phyloP scores from a whole-genome alignment of 1,140 invertebrate species.

The Zaprionus tsacasi region DNA sequence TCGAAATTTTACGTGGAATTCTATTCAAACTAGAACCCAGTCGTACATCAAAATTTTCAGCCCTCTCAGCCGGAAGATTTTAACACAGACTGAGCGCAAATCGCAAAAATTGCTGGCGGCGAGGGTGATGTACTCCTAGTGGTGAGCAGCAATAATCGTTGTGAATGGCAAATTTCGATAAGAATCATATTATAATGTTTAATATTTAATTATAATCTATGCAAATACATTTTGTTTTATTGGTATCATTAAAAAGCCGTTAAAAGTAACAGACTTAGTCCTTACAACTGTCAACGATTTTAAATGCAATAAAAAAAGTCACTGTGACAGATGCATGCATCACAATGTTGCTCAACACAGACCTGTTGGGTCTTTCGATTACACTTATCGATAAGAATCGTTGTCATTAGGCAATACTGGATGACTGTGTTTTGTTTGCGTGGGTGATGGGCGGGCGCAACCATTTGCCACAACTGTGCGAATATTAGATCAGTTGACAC shows the following conservation, averaged over 20 bases:
- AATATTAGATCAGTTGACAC: constrained; percentile 68
- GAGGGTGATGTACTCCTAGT: constrained; percentile 38
- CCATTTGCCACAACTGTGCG: constrained; percentile 67
- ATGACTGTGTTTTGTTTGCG: constrained; percentile 57
- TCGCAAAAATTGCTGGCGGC: constrained; percentile 24
- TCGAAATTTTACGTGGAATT: constrained; percentile 39
- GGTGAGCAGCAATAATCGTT: constrained; percentile 10
- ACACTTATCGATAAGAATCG: not conserved
- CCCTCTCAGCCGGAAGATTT: constrained; percentile 83
- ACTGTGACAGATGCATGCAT: constrained; percentile 3
- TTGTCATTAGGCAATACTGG: constrained; percentile 43
- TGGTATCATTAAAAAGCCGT: not conserved
- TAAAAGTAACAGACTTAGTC: constrained; percentile 1
- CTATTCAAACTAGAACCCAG: constrained; percentile 44
- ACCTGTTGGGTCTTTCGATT: constrained; percentile 17
- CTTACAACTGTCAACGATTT: not conserved
- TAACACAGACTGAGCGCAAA: constrained; percentile 70
- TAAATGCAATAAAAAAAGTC: not conserved
- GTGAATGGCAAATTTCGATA: constrained; percentile 29
- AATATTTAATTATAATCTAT: not conserved
- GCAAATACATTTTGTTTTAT: not conserved
- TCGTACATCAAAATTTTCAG: constrained; percentile 77
- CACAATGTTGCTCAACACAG: not conserved
- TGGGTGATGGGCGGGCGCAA: constrained; percentile 47
- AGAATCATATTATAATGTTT: not conserved